These are phyloP conservation scores for Acronicta alni DNA, from an alignment of 2,888 invertebrate species.

Conservation along the genomic window DNA sequence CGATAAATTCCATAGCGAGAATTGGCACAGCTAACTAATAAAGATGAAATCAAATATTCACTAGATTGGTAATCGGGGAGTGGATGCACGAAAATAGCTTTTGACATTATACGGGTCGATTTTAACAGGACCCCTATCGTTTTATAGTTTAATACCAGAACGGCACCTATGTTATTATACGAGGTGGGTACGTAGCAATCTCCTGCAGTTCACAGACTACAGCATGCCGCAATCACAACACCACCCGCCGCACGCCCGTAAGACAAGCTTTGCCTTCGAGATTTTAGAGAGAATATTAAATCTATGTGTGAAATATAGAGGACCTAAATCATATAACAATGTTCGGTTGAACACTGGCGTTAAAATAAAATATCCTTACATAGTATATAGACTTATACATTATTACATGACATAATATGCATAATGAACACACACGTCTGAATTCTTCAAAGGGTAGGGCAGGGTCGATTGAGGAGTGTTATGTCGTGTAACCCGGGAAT, in stretches of 20 bases:
- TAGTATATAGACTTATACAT: too few relatives aligned
- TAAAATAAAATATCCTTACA: too few relatives aligned
- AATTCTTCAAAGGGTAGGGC: too few relatives aligned
- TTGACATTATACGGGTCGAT: neutral
- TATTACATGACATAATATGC: too few relatives aligned
- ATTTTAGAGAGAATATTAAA: slow-evolving; percentile 9
- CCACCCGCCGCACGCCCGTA: neutral
- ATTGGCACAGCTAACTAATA: neutral
- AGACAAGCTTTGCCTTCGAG: neutral
- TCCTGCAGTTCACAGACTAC: slow-evolving; percentile 18
- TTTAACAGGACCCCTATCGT: slow-evolving; percentile 22
- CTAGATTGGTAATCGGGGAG: neutral
- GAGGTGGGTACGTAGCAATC: slow-evolving; percentile 5
- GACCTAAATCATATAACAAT: neutral
- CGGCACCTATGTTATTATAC: slow-evolving; percentile 17
- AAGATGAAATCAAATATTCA: slow-evolving; percentile 7
- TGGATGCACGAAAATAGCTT: neutral
- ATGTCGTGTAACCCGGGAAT: too few relatives aligned
- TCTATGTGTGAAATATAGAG: neutral
- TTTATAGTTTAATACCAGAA: slow-evolving; percentile 23
- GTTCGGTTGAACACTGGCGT: too few relatives aligned
- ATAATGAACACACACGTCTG: too few relatives aligned
- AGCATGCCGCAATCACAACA: slow-evolving; percentile 8
- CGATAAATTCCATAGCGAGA: slow-evolving; percentile 5
- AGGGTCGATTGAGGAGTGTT: too few relatives aligned